phyloP scores from a whole-genome alignment of 2,113 vertebrate genomes.

The Silurus asotus region DNA sequence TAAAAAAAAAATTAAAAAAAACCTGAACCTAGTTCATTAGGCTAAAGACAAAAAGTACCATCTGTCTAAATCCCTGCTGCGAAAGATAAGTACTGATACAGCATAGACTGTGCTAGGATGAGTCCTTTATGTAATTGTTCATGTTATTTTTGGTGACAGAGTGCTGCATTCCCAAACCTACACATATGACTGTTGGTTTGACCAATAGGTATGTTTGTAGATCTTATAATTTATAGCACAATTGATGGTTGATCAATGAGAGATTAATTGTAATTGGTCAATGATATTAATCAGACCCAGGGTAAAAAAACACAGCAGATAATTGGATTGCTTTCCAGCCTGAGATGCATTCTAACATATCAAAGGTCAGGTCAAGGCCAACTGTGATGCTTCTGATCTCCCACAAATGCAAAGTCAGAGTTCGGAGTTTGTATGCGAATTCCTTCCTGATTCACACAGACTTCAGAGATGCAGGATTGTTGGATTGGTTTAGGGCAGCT shows the following conservation, averaged over 20 bases:
- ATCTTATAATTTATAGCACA: conserved; percentile 26
- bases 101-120: conserved; percentile 22
- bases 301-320: conserved; percentile 49
- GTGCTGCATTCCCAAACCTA: conserved; percentile 7
- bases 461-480: conserved; percentile 54
- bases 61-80: not conserved
- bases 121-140: not conserved
- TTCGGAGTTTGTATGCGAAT: conserved; percentile 51
- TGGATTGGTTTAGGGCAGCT: fast-evolving
- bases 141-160: not conserved
- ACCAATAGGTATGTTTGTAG: not conserved
- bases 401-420: conserved; percentile 58
- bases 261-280: conserved; percentile 23
- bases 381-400: conserved; percentile 79
- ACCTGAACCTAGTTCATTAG: not conserved
- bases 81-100: not conserved
- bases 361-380: conserved; percentile 85
- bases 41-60: not conserved
- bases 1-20: not conserved
- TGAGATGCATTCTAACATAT: conserved; percentile 76
- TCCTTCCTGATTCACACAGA: conserved; percentile 69
- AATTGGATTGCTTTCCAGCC: conserved; percentile 78
- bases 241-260: not conserved
- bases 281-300: not conserved
- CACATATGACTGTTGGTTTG: conserved; percentile 8